A percentile compares a stretch with the other conserved stretches of the same genome.
Evolutionary conservation across 1,140 invertebrate genomes (phyloP).

Genomic region (Ctenoplectra terminalis): DNA sequence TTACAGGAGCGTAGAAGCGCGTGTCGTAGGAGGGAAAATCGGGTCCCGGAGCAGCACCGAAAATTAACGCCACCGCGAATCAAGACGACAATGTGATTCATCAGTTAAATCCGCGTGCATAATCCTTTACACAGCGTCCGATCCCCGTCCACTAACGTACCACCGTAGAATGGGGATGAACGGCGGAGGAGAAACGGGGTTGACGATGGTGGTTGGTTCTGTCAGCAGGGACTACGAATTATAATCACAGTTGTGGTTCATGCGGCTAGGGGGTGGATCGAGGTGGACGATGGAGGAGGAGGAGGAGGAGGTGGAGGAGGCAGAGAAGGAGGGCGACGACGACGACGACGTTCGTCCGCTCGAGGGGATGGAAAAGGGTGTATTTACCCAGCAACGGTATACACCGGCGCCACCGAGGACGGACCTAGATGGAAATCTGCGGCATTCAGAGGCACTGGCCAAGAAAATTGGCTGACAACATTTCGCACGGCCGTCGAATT

Average conservation of each 20-base stretch:
- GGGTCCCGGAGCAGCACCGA: slow-evolving; percentile 57
- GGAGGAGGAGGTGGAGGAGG: slow-evolving; percentile 49
- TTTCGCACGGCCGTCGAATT: slow-evolving; percentile 78
- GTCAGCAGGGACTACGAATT: slow-evolving; percentile 78
- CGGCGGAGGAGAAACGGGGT: slow-evolving; percentile 46
- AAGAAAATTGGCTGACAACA: slow-evolving; percentile 84
- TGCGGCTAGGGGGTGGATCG: slow-evolving; percentile 40
- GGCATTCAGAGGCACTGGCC: slow-evolving; percentile 83
- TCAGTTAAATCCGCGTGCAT: slow-evolving; percentile 84
- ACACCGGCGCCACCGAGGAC: slow-evolving; percentile 70
- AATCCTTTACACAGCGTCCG: slow-evolving; percentile 81
- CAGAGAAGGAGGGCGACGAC: slow-evolving; percentile 25
- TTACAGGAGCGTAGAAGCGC: background rate
- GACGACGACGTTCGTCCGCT: slow-evolving; percentile 61
- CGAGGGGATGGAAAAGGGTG: slow-evolving; percentile 72
- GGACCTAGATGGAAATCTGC: slow-evolving; percentile 82
- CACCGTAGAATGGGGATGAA: slow-evolving; percentile 34
- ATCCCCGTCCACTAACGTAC: slow-evolving; percentile 58
- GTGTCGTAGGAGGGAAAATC: background rate
- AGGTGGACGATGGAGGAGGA: slow-evolving; percentile 38
- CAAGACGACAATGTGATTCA: slow-evolving; percentile 84
- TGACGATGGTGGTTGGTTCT: slow-evolving; percentile 64
- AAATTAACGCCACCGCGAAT: slow-evolving; percentile 83
- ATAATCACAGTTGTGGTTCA: slow-evolving; percentile 83
- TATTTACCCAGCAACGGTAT: slow-evolving; percentile 78